phyloP scores from a whole-genome alignment of 2,113 vertebrate genomes.

The Amphiprion percula region DNA sequence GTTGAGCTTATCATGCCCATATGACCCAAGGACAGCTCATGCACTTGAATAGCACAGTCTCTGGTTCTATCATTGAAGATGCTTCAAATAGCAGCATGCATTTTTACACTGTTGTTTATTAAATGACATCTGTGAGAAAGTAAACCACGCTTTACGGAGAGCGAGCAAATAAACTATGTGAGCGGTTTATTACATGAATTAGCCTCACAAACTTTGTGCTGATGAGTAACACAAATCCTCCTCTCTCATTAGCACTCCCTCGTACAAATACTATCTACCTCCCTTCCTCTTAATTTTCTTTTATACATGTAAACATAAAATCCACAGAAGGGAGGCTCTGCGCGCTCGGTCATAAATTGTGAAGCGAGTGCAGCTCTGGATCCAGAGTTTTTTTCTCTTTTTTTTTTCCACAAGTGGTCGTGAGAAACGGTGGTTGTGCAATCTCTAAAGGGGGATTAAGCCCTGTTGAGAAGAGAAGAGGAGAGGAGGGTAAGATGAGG shows the following conservation, averaged over 20 bases:
- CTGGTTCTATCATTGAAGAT: constrained; percentile 9
- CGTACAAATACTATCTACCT: constrained; percentile 22
- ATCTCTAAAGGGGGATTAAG: constrained; percentile 78
- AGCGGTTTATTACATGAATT: constrained; percentile 37
- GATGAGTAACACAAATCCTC: constrained; percentile 26
- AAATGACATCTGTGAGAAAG: constrained; percentile 1
- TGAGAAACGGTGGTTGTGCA: constrained; percentile 72
- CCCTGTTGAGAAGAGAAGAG: constrained; percentile 58
- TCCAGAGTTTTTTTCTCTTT: constrained; percentile 34
- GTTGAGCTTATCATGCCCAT: constrained; percentile 52
- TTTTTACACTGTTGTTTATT: constrained; percentile 21
- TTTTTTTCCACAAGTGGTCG: constrained; percentile 41
- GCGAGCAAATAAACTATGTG: constrained; percentile 4
- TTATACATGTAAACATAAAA: constrained; percentile 54
- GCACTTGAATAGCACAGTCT: constrained; percentile 22
- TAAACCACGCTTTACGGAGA: background rate
- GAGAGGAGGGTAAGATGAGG: constrained; percentile 59
- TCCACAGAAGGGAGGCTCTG: constrained; percentile 56
- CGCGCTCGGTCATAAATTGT: constrained; percentile 53
- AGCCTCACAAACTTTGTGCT: constrained; percentile 34
- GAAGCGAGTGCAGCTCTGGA: constrained; percentile 36
- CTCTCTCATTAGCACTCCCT: constrained; percentile 33
- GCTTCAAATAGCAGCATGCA: constrained; percentile 27
- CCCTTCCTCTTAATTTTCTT: constrained; percentile 36
- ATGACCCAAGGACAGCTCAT: constrained; percentile 53